phyloP scores from a whole-genome alignment of 2,888 invertebrate genomes.

The Pardosa pseudoannulata region DNA sequence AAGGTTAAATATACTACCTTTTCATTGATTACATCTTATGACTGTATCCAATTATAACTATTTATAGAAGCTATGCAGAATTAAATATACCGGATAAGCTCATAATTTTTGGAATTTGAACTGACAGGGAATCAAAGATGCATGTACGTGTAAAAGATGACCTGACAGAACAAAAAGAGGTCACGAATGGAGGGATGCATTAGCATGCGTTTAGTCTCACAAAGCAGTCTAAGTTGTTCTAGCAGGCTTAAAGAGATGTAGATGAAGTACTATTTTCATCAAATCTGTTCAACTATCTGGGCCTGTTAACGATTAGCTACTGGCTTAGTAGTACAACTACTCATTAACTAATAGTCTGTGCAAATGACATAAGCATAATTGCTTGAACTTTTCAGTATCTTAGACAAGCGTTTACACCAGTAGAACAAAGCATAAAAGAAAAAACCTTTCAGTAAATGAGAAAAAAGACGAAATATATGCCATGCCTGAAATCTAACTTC shows the following conservation, averaged over 20 bases:
- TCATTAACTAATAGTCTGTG: background rate
- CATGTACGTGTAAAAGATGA: background rate
- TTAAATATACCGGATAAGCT: constrained; percentile 21
- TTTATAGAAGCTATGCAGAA: constrained; percentile 18
- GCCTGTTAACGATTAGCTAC: no score
- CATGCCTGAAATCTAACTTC: background rate
- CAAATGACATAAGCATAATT: background rate
- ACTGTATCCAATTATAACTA: constrained; percentile 7
- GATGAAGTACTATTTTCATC: background rate
- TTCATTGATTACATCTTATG: constrained; percentile 12
- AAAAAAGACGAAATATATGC: background rate
- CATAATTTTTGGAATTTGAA: background rate
- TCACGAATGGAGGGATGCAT: constrained; percentile 2
- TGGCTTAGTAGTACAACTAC: no score
- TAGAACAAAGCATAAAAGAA: background rate
- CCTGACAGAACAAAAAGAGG: background rate
- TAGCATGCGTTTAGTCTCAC: background rate
- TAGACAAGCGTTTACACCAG: background rate
- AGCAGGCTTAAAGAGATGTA: background rate
- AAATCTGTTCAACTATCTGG: background rate
- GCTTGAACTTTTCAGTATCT: background rate
- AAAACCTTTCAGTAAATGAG: background rate
- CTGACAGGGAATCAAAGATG: background rate
- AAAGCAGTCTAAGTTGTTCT: background rate
- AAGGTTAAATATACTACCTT: background rate